Evolutionary conservation across 2,797 vertebrate species (phyloP), one percentile per base, ranked within the genome.

Genomic region (Tokudaia muenninki): DNA sequence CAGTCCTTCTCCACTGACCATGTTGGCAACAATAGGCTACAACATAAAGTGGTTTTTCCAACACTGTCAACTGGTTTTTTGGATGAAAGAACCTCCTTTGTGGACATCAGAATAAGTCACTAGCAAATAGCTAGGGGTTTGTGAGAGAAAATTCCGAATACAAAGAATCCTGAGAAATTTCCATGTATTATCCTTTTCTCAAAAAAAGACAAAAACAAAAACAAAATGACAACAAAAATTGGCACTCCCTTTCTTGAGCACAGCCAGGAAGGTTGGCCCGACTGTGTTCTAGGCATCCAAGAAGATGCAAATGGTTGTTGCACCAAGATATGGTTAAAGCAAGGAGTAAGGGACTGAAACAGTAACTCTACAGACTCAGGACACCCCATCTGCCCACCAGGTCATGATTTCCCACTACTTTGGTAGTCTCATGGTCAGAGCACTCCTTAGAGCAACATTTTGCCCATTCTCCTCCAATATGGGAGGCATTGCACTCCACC

Each of bases 21-120:
- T 75, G 19, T 52, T 82, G 67, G 70, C 90, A 94, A 70, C 75
- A 92, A n/a, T 34, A 89, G 26, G 77, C 37, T 94, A 13, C 31
- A 47, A 44, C 80, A 52, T 41, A 79, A 88, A 91, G 44, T 87
- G 50, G 2, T 21, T 96, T 94, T 93, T 83, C 70, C 95, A 96
- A 81, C 80, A 90, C 29, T 57, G 47, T 95, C 87, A 55, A 91
- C 91, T 34, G 78, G 50, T 93, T 52, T 52, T 52, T 63, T 91
- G 63, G 6, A 91, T 93, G 65, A 87, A 97, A 94, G 44, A 70
- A 26, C 13, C 11, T 95, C 63, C n/a, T 94, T 80, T 50, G 77
- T 29, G 47, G 44, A 44, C 74, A 89, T 75, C 47, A 86, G 59
- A 92, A 67, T 95, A 57, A 96, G 50, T 82, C 41, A 90, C 26